phyloP scores from a whole-genome alignment of 2,797 vertebrate species.

The Hirundo rustica region DNA sequence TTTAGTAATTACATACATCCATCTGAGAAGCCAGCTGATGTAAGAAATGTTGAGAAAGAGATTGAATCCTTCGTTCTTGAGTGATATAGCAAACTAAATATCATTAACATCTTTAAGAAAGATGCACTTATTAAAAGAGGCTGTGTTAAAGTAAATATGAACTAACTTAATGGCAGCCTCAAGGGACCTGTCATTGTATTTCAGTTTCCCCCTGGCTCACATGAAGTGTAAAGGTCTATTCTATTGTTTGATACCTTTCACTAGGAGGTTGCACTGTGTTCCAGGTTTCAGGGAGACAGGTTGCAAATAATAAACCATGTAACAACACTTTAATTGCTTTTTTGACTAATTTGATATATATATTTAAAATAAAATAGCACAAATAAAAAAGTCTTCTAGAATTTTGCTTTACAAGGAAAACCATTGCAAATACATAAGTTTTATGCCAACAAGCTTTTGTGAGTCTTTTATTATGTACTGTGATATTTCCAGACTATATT shows the following conservation, averaged over 20 bases:
- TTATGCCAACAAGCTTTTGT: background rate
- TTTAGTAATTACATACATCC: background rate
- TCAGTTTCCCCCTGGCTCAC: background rate
- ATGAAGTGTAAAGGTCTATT: background rate
- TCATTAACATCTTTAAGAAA: background rate
- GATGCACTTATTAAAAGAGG: background rate
- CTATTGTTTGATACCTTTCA: background rate
- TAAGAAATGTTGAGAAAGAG: background rate
- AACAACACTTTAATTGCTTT: background rate
- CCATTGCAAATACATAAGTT: background rate
- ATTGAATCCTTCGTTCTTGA: background rate
- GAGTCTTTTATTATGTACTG: background rate
- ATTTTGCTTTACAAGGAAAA: background rate
- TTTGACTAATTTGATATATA: background rate
- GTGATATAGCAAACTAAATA: background rate
- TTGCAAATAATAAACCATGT: background rate
- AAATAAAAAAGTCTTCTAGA: background rate
- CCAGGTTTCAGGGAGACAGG: background rate
- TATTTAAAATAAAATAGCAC: background rate
- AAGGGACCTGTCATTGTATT: background rate
- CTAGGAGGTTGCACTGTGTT: background rate
- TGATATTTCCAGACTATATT: background rate
- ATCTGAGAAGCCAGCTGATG: background rate
- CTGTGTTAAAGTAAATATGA: background rate
- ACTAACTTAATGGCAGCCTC: background rate